phyloP scores from a whole-genome alignment of 2,113 vertebrate genomes.

The Crotalus helleri region DNA sequence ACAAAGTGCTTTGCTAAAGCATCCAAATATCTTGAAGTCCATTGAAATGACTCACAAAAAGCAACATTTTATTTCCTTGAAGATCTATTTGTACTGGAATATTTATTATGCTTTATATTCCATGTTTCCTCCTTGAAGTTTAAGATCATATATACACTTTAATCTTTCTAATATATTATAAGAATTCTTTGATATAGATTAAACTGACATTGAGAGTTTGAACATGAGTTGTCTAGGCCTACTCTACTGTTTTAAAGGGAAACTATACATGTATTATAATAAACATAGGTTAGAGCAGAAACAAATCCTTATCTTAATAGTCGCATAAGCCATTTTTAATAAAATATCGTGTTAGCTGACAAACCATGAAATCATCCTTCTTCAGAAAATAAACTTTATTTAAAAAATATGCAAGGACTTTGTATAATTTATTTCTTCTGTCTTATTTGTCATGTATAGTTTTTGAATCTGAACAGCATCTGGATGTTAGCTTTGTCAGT shows the following conservation, averaged over 20 bases:
- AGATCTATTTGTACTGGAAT: neutral
- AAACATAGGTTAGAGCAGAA: neutral
- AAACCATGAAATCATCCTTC: neutral
- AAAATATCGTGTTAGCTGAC: neutral
- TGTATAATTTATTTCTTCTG: conserved; percentile 1
- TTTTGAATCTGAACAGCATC: conserved; percentile 38
- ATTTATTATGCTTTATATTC: neutral
- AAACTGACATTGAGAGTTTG: neutral
- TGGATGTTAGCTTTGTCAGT: conserved; percentile 23
- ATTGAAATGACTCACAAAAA: neutral
- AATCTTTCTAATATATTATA: too few relatives aligned
- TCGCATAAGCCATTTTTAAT: neutral
- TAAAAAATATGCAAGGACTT: neutral
- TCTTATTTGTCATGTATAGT: conserved; percentile 20
- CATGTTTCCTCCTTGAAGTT: neutral
- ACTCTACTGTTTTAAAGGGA: neutral
- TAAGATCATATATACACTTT: neutral
- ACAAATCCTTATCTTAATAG: neutral
- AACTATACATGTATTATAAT: neutral
- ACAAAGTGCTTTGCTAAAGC: neutral
- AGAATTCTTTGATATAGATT: neutral
- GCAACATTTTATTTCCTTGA: neutral
- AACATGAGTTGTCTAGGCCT: neutral
- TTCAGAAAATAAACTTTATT: conserved; percentile 26
- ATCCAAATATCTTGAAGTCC: neutral